Evolutionary conservation across 2,113 vertebrate species (phyloP), one percentile per base, ranked within the genome.

Genomic region (Numenius arquata): DNA sequence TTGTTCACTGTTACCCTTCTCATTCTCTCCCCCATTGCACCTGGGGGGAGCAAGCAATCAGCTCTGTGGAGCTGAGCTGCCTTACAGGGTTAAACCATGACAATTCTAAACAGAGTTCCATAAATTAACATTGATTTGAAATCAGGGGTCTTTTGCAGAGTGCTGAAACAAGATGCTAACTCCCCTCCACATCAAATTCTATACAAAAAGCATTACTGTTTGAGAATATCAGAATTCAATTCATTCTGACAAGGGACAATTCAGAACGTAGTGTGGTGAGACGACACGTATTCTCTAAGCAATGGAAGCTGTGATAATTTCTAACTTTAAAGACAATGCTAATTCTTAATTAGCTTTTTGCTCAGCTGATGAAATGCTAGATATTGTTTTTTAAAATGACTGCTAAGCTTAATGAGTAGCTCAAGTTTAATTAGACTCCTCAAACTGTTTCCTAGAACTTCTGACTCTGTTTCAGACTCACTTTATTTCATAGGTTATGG

Each of bases 301-400:
- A 92, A 34, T 25, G 10, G 25, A 70, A 85, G 25, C 10, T 63
- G 40, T 2, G 4, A 41, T 67, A 75, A 73, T 88, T 93, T 93
- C 36, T 45, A 62, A 68, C 63, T 95, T 68, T 85, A 80, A 91
- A 91, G 52, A 74, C 26, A 71, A 71, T 45, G 19, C 3, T 82
- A 93, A 91, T 89, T 76, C 38, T 53, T 87, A 92, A 94, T 91
- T 87, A 92, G 50, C 9, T 73, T 84, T 88, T 77, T 75, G 29
- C 61, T 94, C 23, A 85, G 32, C 50, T 88, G 63, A 82, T 52
- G 14, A 79, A 84, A 79, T 61, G 8, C 6, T 62, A 48, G 50
- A 87, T 86, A 62, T 5, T 83, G 9, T 3, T 47, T 74, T 86
- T 94, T 40, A 47, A 66, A 50, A 15, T 62, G 56, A 40, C 45